Percentiles rank a stretch among this genome's conserved stretches.
These are phyloP conservation scores for Plecotus auritus DNA, from an alignment of 2,113 vertebrate species.

Conservation along the genomic window DNA sequence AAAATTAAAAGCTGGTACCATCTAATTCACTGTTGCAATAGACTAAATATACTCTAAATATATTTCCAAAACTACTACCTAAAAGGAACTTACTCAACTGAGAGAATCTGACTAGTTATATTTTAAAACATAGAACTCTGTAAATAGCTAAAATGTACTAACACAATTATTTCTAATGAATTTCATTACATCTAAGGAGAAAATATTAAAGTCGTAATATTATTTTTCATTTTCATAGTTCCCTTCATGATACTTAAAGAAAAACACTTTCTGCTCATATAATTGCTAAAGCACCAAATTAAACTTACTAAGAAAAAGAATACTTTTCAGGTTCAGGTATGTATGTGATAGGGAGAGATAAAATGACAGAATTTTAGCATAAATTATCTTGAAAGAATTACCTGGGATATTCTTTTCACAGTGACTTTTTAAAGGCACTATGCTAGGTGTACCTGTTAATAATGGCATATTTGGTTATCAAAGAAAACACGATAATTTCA, in stretches of 20 bases:
- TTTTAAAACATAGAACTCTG: not conserved
- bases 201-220: slow-evolving; percentile 19
- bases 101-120: slow-evolving; percentile 9
- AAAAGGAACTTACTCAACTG: not conserved
- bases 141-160: slow-evolving; percentile 9
- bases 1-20: not conserved
- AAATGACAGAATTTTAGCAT: not conserved
- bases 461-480: too few relatives aligned
- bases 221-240: slow-evolving; percentile 24
- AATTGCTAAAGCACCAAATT: not conserved
- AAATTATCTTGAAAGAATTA: slow-evolving; percentile 5
- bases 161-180: slow-evolving; percentile 1
- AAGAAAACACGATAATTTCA: too few relatives aligned
- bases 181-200: not conserved
- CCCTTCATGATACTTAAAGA: not conserved
- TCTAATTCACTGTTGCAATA: slow-evolving; percentile 13
- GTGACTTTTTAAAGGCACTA: not conserved
- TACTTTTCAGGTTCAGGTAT: not conserved
- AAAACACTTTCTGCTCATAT: not conserved
- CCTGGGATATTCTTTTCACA: not conserved
- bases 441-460: not conserved
- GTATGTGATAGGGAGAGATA: not conserved
- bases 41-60: not conserved
- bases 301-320: slow-evolving; percentile 2
- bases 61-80: not conserved